Base-by-base conservation (phyloP, 2,888 invertebrate genomes). In the Onchidella celtica region DNA sequence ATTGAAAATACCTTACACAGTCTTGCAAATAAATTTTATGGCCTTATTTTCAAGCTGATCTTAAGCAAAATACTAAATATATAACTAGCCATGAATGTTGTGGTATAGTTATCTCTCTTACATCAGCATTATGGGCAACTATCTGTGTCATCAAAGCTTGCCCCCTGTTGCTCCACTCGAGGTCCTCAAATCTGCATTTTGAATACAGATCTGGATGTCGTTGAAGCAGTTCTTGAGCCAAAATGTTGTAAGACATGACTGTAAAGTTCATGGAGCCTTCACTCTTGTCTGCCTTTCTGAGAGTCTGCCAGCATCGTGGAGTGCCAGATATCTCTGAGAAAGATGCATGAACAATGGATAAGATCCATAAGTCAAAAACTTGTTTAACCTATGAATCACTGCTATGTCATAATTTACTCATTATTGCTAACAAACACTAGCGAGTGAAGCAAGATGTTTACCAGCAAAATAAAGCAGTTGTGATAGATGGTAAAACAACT, bases 231-330 rank as follows among this genome's bases (percentile, higher is more conserved):
- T 96, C 95, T 93, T 98, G 98, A 0, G 98, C 96, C 81, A 98
- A 94, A 38, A 98, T 96, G 93, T 99, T 98, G 93, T 97, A 98
- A 0, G 96, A 96, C 92, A 97, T 94, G 38, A 98, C 93, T 83
- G 95, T 95, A 88, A 97, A 96, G 74, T 92, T 90, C 77, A 92
- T 40, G 27, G n/a, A 32, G 1, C 74, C 75, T 57, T 27, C 11
- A 17, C 38, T 21, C n/a, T 21, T 14, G 24, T 32, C n/a, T 21
- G 40, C 11, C 9, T 40, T 21, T 29, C 6, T 14, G 21, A 75
- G 29, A 21, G 17, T 40, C 4, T 75, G 40, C 75, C 75, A 75
- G 2, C 66, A 9, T 32, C 75, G 38, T 4, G 38, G 40, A 40
- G 75, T 65, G 11, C 24, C n/a, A 9, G 38, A 40, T 32, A 75